Evolutionary conservation across 2,888 invertebrate genomes (phyloP).

Genomic region (Lasioglossum figueresi): DNA sequence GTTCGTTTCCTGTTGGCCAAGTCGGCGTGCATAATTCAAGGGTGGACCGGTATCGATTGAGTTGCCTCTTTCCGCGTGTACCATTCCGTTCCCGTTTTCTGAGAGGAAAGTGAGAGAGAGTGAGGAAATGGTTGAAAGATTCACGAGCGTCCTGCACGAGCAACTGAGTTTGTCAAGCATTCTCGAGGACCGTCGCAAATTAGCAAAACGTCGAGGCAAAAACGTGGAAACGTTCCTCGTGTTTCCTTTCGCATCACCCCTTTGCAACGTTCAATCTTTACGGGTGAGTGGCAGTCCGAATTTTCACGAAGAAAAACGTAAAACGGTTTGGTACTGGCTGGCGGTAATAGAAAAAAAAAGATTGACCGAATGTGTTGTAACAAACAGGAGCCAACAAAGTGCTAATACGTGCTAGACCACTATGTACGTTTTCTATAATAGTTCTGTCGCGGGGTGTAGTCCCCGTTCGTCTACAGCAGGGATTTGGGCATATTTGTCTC

Average conservation of each 20-base stretch:
- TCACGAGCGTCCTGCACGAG: conserved; percentile 39
- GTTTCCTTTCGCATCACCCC: neutral
- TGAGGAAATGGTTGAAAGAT: conserved; percentile 49
- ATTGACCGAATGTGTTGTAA: neutral
- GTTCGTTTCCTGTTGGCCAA: conserved; percentile 62
- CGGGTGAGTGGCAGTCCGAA: neutral
- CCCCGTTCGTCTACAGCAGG: neutral
- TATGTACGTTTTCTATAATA: neutral
- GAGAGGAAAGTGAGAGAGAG: neutral
- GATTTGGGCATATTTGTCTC: too few species aligned
- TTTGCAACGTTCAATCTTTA: neutral
- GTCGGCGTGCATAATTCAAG: conserved; percentile 71
- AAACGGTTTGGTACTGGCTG: neutral
- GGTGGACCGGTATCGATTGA: conserved; percentile 70
- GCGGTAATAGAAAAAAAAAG: neutral
- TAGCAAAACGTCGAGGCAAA: conserved; percentile 27
- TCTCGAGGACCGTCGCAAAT: conserved; percentile 23
- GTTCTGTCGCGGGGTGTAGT: neutral
- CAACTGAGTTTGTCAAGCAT: conserved; percentile 26
- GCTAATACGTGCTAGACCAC: too few species aligned
- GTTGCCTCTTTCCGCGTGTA: conserved; percentile 40
- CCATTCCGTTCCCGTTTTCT: conserved; percentile 55
- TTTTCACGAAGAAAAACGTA: neutral
- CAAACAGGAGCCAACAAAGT: too few species aligned
- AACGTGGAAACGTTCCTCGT: conserved; percentile 13